A percentile compares a stretch with the other conserved stretches of the same genome.
Evolutionary conservation across 2,888 invertebrate genomes (phyloP).

Genomic region (Formica aserva): DNA sequence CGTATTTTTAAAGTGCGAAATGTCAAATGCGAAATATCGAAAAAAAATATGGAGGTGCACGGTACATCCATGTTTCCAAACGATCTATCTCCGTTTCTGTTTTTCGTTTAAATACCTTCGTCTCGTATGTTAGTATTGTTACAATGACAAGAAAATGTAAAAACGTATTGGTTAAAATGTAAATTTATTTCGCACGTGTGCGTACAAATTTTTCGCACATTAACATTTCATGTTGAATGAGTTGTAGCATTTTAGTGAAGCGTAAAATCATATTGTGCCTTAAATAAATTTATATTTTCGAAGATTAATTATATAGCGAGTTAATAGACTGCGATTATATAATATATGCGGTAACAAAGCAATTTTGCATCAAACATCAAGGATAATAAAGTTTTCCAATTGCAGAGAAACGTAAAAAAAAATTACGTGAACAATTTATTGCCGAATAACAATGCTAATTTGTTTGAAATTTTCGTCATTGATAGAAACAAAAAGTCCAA

Average conservation of each 20-base stretch:
- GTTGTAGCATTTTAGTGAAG: background rate
- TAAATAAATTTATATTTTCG: constrained; percentile 2
- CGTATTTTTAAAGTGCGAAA: constrained; percentile 37
- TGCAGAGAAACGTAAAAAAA: background rate
- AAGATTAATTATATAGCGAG: background rate
- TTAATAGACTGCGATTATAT: constrained; percentile 11
- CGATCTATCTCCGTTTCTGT: background rate
- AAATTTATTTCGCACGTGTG: background rate
- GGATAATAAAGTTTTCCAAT: background rate
- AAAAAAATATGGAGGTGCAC: background rate
- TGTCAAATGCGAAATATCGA: constrained; percentile 26
- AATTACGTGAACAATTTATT: background rate
- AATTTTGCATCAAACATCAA: background rate
- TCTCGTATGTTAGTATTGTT: constrained; percentile 7
- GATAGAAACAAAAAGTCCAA: background rate
- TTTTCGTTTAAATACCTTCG: background rate
- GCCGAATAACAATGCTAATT: background rate
- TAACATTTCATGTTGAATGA: background rate
- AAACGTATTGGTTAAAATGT: background rate
- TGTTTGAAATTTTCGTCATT: background rate
- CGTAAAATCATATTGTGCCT: background rate
- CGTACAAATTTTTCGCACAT: background rate
- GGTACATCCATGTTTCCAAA: background rate
- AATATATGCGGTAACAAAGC: background rate
- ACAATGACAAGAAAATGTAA: constrained; percentile 21